Conservation (phyloP, 2,113 vertebrate species). For the Tauraco erythrolophus region DNA sequence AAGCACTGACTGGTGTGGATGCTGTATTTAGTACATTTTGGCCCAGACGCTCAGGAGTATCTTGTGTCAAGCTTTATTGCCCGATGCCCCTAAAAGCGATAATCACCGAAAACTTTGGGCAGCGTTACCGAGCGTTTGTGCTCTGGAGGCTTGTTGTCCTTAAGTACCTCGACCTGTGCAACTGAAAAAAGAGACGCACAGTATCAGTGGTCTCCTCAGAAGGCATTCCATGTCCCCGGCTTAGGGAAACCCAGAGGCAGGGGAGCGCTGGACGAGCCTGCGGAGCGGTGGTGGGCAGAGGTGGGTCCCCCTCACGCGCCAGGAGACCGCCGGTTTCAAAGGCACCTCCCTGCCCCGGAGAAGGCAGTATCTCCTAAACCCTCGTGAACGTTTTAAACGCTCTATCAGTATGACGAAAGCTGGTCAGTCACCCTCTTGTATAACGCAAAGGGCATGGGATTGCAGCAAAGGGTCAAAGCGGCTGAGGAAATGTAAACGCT, state of each 20-base stretch:
- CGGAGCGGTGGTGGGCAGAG: background rate
- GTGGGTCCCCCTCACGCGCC: background rate
- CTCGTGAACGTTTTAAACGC: background rate
- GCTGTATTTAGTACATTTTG: background rate
- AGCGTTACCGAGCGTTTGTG: background rate
- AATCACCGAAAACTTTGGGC: background rate
- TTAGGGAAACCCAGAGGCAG: background rate
- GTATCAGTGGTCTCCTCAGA: background rate
- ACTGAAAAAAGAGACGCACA: background rate
- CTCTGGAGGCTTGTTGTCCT: background rate
- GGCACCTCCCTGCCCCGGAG: background rate
- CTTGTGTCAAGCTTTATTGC: background rate
- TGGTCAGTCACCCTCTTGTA: background rate
- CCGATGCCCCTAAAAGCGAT: background rate
- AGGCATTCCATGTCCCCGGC: background rate
- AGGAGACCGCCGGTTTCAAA: background rate
- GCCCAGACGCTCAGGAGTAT: background rate
- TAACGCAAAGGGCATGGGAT: background rate
- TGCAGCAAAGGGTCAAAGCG: background rate
- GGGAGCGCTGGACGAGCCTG: accelerated
- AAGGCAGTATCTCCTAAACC: background rate
- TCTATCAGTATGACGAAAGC: background rate
- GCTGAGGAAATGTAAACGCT: conserved; percentile 1
- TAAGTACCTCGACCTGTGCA: background rate
- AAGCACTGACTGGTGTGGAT: background rate